A percentile compares a stretch with the other conserved stretches of the same genome.
These are phyloP conservation scores for Taenaris catops DNA, from an alignment of 2,888 invertebrate species.

Conservation along the genomic window DNA sequence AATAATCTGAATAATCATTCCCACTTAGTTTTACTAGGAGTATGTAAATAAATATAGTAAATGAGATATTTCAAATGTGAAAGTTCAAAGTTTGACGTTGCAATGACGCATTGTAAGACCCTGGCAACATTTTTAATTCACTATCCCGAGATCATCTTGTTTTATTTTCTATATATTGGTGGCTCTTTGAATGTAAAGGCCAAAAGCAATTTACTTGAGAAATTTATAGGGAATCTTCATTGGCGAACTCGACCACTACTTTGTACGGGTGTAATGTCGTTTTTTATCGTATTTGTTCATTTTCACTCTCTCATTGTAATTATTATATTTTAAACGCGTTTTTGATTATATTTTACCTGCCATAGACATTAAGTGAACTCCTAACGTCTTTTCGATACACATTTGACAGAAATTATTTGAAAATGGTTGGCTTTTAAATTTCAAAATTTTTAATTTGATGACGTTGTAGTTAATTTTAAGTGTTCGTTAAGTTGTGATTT, in stretches of 20 bases:
- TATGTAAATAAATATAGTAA: conserved; percentile 25
- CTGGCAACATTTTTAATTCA: too few relatives aligned
- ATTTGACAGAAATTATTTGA: conserved; percentile 29
- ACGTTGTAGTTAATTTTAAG: conserved; percentile 73
- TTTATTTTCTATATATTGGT: too few relatives aligned
- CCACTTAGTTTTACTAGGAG: conserved; percentile 27
- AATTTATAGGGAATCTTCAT: neutral
- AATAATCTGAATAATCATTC: conserved; percentile 60
- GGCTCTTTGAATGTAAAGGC: too few relatives aligned
- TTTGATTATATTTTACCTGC: conserved; percentile 73
- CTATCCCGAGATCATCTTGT: too few relatives aligned
- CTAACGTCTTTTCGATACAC: conserved; percentile 42
- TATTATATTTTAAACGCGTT: conserved; percentile 57
- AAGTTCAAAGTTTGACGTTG: conserved; percentile 1
- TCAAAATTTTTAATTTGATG: conserved; percentile 46
- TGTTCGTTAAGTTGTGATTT: conserved; percentile 75
- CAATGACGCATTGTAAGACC: neutral
- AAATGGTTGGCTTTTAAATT: conserved; percentile 37
- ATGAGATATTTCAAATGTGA: too few relatives aligned
- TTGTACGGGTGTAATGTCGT: conserved; percentile 34
- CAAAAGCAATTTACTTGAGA: too few relatives aligned
- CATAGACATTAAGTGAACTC: conserved; percentile 72
- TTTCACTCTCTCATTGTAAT: conserved; percentile 47
- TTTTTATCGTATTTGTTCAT: conserved; percentile 51
- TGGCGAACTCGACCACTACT: conserved; percentile 7